Conservation (phyloP, 2,113 vertebrate genomes). For the Sitta europaea region DNA sequence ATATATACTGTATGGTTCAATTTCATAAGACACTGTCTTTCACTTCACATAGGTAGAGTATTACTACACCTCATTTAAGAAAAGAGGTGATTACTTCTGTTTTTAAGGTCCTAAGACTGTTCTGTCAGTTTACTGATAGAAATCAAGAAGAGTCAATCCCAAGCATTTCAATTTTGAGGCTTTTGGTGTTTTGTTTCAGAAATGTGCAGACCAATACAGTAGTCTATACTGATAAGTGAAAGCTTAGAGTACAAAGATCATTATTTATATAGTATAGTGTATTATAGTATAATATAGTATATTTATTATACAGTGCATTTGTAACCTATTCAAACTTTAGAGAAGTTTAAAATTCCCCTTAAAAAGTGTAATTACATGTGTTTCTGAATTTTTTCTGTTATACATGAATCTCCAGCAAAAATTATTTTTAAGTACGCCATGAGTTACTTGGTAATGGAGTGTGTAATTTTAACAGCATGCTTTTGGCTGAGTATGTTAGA, state of each 20-base stretch:
- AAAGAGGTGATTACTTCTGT: background rate
- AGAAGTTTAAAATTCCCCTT: background rate
- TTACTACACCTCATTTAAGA: background rate
- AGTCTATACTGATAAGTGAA: background rate
- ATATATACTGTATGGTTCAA: background rate
- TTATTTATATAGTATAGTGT: too few relatives aligned
- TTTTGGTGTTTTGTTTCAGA: background rate
- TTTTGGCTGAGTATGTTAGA: background rate
- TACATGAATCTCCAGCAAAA: background rate
- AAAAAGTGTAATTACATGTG: background rate
- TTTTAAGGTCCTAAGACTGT: background rate
- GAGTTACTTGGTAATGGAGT: background rate
- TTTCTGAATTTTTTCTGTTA: background rate
- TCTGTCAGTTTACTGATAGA: background rate
- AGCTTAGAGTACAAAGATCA: background rate
- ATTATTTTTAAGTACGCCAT: background rate
- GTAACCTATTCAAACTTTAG: background rate
- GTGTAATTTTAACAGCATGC: background rate
- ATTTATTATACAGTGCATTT: background rate
- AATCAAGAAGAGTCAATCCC: background rate
- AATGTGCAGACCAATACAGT: background rate
- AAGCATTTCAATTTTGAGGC: background rate
- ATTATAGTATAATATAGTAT: too few relatives aligned
- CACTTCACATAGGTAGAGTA: background rate
- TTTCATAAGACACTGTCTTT: background rate